Conservation (phyloP, 2,113 vertebrate species). For the Epinephelus moara region DNA sequence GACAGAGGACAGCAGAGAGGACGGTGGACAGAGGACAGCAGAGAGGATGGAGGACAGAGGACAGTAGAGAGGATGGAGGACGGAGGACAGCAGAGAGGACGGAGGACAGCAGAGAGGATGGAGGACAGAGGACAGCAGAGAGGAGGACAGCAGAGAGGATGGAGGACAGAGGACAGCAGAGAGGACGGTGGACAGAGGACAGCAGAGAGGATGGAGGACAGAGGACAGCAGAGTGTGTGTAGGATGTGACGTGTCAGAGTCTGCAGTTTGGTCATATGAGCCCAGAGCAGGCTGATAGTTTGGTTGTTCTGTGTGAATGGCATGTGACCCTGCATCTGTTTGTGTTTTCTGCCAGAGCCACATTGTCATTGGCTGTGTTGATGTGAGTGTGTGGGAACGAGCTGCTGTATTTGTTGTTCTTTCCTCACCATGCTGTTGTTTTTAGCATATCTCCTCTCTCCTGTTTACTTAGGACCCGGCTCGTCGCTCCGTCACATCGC, state of each 20-base stretch:
- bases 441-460: constrained; percentile 75
- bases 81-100: no score
- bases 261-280: constrained; percentile 29
- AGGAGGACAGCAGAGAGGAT: neutral
- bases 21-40: no score
- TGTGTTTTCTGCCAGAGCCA: constrained; percentile 58
- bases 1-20: no score
- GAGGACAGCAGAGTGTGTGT: constrained; percentile 11
- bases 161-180: neutral
- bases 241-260: neutral
- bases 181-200: neutral
- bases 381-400: constrained; percentile 80
- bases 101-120: no score
- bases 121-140: neutral
- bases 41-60: neutral
- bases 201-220: no score
- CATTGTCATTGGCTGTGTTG: constrained; percentile 65
- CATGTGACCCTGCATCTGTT: constrained; percentile 54
- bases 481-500: constrained; percentile 36
- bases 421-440: constrained; percentile 77
- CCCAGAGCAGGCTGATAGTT: neutral
- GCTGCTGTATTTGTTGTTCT: constrained; percentile 80
- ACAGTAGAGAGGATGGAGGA: no score
- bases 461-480: constrained; percentile 70
- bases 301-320: constrained; percentile 34